phyloP scores from a whole-genome alignment of 1,140 invertebrate species.

The Triops cancriformis region DNA sequence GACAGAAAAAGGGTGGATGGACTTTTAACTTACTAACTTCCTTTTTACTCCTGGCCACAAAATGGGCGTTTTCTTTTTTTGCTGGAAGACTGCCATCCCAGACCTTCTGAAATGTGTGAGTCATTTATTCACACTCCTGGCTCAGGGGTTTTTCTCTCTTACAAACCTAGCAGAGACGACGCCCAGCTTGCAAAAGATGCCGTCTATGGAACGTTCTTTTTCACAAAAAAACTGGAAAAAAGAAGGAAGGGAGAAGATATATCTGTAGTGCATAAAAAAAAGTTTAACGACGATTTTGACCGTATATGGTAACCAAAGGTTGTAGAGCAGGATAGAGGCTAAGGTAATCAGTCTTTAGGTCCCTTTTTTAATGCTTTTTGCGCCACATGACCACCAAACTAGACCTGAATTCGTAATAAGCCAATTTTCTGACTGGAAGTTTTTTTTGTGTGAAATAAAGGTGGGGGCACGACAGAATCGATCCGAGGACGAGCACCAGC shows the following conservation, averaged over 20 bases:
- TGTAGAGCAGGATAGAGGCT: not conserved
- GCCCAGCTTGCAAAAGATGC: conserved; percentile 18
- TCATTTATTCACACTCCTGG: not conserved
- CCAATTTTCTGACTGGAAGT: not conserved
- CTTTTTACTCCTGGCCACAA: not conserved
- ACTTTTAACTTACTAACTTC: not conserved
- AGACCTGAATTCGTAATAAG: not conserved
- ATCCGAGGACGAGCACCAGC: conserved; percentile 63
- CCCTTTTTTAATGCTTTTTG: not conserved
- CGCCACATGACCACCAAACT: not conserved
- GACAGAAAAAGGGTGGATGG: not conserved
- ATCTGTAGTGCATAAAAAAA: not conserved
- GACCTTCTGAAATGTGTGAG: not conserved
- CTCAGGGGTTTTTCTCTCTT: not conserved
- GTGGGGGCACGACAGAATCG: conserved; percentile 45
- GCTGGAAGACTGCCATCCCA: not conserved
- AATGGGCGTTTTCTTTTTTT: not conserved
- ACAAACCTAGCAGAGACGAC: conserved; percentile 2
- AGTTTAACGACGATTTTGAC: not conserved
- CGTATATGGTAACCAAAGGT: not conserved
- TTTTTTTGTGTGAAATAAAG: not conserved
- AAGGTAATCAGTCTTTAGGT: conserved; percentile 11
- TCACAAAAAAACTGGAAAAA: not conserved
- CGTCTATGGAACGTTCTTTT: not conserved
- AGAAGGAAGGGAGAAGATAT: not conserved